A percentile compares a stretch with the other conserved stretches of the same genome.
Conservation (phyloP, 2,888 invertebrate genomes). For the Macrosiphum euphorbiae region DNA sequence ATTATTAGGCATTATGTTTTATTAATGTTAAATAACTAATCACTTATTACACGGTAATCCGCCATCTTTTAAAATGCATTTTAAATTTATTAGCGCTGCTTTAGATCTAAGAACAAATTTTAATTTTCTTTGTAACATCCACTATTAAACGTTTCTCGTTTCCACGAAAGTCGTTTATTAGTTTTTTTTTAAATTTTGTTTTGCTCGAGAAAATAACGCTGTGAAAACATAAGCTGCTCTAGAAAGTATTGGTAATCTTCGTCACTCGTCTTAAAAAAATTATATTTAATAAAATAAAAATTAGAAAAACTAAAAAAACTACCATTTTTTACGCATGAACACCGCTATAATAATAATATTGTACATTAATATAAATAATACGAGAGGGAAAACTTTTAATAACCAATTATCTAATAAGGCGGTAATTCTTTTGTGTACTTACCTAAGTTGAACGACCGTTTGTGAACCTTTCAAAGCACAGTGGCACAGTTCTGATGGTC, state of each 20-base stretch:
- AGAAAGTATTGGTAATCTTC: neutral
- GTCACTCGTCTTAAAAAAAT: neutral
- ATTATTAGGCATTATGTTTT: neutral
- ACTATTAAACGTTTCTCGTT: neutral
- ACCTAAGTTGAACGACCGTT: neutral
- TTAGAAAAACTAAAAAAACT: neutral
- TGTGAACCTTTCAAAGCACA: neutral
- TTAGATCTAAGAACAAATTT: neutral
- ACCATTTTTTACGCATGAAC: neutral
- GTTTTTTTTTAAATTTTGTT: neutral
- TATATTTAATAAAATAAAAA: too few relatives aligned
- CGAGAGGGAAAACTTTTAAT: neutral
- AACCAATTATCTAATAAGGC: neutral
- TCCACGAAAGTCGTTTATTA: neutral
- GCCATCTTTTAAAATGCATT: neutral
- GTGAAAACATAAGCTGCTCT: neutral
- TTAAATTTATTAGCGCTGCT: neutral
- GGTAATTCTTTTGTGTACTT: neutral
- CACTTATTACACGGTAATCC: neutral
- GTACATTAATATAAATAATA: neutral
- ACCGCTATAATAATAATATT: neutral
- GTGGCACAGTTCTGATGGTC: neutral
- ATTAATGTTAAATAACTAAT: neutral
- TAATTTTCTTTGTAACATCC: neutral
- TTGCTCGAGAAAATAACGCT: neutral